Conservation (phyloP, 2,888 invertebrate genomes). For the Hyposoter didymator region DNA sequence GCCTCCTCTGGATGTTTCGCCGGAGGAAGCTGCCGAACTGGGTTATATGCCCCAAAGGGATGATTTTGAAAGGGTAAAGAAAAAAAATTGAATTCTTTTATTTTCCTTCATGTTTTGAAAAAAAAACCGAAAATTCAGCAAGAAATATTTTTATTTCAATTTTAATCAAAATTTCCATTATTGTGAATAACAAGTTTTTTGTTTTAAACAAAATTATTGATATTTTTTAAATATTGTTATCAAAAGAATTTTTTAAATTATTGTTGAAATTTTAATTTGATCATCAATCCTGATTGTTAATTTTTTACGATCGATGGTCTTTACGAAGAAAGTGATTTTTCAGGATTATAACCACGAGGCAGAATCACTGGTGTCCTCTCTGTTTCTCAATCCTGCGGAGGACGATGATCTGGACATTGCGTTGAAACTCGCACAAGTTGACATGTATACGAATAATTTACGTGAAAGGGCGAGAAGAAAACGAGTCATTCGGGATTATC, state of each 20-base stretch:
- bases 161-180: no score
- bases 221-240: no score
- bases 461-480: conserved; percentile 95
- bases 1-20: conserved; percentile 92
- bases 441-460: conserved; percentile 94
- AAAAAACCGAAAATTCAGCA: not conserved
- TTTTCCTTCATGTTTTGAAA: not conserved
- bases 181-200: no score
- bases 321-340: conserved; percentile 68
- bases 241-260: no score
- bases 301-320: not conserved
- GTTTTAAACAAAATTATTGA: no score
- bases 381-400: conserved; percentile 92
- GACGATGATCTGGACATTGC: conserved; percentile 96
- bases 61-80: conserved; percentile 95
- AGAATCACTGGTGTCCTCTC: conserved; percentile 94
- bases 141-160: not conserved
- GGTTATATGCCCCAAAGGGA: conserved; percentile 98
- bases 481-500: conserved; percentile 95
- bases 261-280: no score
- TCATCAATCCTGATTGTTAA: no score
- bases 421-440: conserved; percentile 95
- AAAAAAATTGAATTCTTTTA: conserved; percentile 10
- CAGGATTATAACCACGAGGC: conserved; percentile 97
- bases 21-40: conserved; percentile 94